phyloP scores from a whole-genome alignment of 1,140 invertebrate species.

The Drosophila persimilis region DNA sequence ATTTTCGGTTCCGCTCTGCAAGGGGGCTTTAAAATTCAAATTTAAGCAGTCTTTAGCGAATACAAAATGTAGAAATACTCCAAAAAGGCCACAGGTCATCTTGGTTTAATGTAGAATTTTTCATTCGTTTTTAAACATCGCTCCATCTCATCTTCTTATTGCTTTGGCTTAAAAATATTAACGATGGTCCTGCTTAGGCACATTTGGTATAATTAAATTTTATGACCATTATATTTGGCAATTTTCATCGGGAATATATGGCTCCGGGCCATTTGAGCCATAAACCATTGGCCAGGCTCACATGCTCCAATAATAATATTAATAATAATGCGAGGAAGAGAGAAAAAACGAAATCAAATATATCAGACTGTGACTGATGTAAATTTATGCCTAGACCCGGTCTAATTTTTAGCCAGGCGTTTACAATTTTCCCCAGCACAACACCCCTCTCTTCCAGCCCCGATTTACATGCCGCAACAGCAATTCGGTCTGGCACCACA shows the following conservation, averaged over 20 bases:
- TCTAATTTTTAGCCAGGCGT: slow-evolving; percentile 71
- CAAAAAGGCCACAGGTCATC: slow-evolving; percentile 2
- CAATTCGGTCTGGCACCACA: slow-evolving; percentile 37
- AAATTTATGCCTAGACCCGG: slow-evolving; percentile 66
- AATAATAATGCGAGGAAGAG: slow-evolving; percentile 38
- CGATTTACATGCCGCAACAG: slow-evolving; percentile 56
- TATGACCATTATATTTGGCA: slow-evolving; percentile 74
- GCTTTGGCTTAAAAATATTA: slow-evolving; percentile 20
- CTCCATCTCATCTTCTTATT: slow-evolving; percentile 9
- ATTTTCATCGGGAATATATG: slow-evolving; percentile 68
- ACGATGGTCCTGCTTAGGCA: slow-evolving; percentile 20
- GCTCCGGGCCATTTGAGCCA: slow-evolving; percentile 46
- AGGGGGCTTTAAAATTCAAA: slow-evolving; percentile 3
- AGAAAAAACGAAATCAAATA: slow-evolving; percentile 24
- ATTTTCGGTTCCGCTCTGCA: slow-evolving; percentile 31
- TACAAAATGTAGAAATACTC: slow-evolving; percentile 31
- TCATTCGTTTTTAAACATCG: too few relatives aligned
- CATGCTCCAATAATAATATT: slow-evolving; percentile 54
- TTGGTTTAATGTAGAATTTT: slow-evolving; percentile 2
- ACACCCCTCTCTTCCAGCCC: slow-evolving; percentile 7
- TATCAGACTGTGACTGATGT: slow-evolving; percentile 67
- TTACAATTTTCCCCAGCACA: slow-evolving; percentile 59
- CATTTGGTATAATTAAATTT: slow-evolving; percentile 75
- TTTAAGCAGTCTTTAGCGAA: slow-evolving; percentile 21
- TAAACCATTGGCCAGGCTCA: slow-evolving; percentile 67